Percentiles rank a stretch among this genome's conserved stretches.
These are phyloP conservation scores for Drosophila recens DNA, from an alignment of 2,888 invertebrate genomes.

Conservation along the genomic window DNA sequence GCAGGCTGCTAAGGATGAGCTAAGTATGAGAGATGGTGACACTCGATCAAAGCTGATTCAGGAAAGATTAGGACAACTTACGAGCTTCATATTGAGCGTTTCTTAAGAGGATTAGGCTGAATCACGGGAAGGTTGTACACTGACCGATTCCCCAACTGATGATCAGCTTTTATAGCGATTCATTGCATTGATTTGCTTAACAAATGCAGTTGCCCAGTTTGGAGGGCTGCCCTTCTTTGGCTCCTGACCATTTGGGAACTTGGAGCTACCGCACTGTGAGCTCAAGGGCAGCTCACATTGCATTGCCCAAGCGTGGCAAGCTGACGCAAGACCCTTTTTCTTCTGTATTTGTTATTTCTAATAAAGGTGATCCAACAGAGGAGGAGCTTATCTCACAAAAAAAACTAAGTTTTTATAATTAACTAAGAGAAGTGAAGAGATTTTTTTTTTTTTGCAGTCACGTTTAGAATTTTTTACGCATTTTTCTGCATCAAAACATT, in stretches of 20 bases:
- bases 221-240: slow-evolving; percentile 30
- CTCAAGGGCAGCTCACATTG: slow-evolving; percentile 63
- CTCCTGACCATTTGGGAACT: slow-evolving; percentile 37
- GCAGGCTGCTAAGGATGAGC: slow-evolving; percentile 32
- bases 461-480: no score
- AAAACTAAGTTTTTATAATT: no score
- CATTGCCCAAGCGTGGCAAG: slow-evolving; percentile 45
- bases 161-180: slow-evolving; percentile 52
- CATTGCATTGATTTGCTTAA: slow-evolving; percentile 35
- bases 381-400: no score
- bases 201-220: slow-evolving; percentile 57
- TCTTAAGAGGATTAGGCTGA: slow-evolving; percentile 20
- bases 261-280: not conserved
- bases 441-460: no score
- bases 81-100: slow-evolving; percentile 53
- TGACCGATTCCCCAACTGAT: slow-evolving; percentile 24
- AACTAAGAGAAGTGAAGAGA: no score
- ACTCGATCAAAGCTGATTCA: not conserved
- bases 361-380: not conserved
- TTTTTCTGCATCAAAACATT: no score
- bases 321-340: slow-evolving; percentile 55
- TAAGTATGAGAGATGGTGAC: not conserved
- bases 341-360: no score
- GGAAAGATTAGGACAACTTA: slow-evolving; percentile 27
- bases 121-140: slow-evolving; percentile 38